Evolutionary conservation across 2,797 vertebrate species (phyloP).

Genomic region (Lutjanus campechanus): DNA sequence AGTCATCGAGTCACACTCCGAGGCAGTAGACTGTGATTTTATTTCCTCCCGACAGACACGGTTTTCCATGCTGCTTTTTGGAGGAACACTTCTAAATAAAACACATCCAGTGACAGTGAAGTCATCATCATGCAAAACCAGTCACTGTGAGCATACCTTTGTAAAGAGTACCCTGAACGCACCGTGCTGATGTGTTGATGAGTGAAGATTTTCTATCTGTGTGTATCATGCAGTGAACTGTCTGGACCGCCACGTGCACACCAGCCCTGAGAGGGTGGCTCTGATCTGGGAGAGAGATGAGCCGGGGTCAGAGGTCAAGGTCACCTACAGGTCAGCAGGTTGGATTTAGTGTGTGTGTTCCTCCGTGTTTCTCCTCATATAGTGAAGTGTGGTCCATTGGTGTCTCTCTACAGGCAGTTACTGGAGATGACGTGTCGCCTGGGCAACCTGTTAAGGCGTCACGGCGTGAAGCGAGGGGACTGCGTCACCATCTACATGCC

Average conservation of each 20-base stretch:
- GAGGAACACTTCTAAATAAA: neutral
- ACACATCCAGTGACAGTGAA: neutral
- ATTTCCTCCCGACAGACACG: neutral
- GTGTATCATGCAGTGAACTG: slow-evolving; percentile 89
- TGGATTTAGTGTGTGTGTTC: neutral
- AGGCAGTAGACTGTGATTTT: neutral
- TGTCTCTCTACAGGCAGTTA: slow-evolving; percentile 86
- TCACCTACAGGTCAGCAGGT: slow-evolving; percentile 91
- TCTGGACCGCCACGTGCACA: slow-evolving; percentile 92
- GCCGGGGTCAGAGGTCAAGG: slow-evolving; percentile 90
- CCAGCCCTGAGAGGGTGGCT: slow-evolving; percentile 89
- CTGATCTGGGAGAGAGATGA: slow-evolving; percentile 98
- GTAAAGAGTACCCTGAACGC: slow-evolving; percentile 16
- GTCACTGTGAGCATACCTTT: neutral
- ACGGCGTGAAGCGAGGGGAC: slow-evolving; percentile 90
- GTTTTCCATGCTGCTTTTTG: neutral
- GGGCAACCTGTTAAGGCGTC: slow-evolving; percentile 91
- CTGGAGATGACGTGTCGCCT: slow-evolving; percentile 95
- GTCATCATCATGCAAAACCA: neutral
- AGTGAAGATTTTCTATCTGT: neutral
- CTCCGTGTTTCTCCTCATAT: neutral
- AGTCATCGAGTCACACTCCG: too few relatives aligned
- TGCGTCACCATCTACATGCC: slow-evolving; percentile 97
- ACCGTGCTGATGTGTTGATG: neutral
- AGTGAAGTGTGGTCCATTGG: neutral